Conservation (phyloP, 2,113 vertebrate genomes). For the Antigone vipio region DNA sequence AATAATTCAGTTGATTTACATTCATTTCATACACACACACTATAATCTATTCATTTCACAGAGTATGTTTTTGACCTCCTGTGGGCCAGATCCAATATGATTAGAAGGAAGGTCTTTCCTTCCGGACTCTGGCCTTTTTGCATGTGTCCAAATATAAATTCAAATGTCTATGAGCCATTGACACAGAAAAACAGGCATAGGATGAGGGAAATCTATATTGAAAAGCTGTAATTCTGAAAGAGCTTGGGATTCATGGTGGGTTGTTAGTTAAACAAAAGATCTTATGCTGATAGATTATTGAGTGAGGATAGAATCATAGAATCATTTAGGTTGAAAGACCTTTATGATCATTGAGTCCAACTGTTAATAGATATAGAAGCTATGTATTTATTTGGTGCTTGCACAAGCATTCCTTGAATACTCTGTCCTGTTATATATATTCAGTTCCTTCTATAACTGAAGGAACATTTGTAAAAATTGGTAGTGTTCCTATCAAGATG, state of each 20-base stretch:
- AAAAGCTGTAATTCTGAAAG: not conserved
- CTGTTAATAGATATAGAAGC: not conserved
- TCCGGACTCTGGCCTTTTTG: not conserved
- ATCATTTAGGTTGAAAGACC: not conserved
- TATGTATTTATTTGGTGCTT: not conserved
- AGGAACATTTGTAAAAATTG: not conserved
- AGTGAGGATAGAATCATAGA: not conserved
- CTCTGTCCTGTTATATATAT: not conserved
- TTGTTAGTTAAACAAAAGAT: not conserved
- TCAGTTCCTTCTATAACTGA: not conserved
- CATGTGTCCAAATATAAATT: not conserved
- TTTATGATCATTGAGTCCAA: not conserved
- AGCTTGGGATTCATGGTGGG: not conserved
- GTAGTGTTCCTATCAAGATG: not conserved
- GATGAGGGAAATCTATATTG: not conserved
- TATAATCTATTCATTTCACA: not conserved
- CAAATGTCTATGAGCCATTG: not conserved
- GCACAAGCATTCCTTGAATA: not conserved
- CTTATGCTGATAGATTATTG: not conserved
- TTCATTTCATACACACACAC: not conserved
- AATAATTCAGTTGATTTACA: not conserved
- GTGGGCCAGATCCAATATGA: not conserved
- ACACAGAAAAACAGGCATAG: not conserved
- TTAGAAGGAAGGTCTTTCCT: not conserved
- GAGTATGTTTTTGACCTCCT: not conserved